Evolutionary conservation across 1,140 invertebrate genomes (phyloP), one percentile per base, ranked within the genome.

Genomic region (Nomia melanderi): DNA sequence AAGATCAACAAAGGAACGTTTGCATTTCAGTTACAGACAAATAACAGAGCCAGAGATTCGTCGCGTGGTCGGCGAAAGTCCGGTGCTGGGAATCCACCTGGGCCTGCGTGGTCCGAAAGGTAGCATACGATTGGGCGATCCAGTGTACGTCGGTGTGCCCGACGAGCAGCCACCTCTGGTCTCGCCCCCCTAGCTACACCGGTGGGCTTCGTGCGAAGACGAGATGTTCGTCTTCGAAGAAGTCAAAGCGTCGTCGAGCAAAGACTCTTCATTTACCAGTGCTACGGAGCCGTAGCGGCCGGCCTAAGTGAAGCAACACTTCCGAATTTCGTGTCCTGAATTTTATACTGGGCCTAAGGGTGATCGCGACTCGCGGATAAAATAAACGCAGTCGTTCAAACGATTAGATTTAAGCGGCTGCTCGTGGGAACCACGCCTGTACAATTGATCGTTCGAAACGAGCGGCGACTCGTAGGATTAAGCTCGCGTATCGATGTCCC

Each of bases 11-110:
- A 36, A 64, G 12, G 29, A 47, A 33, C 23, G 20, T 73, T 29
- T 36, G 20, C 62, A 33, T 80, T 78, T 57, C 50, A 93, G 92
- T 27, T 93, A 93, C 67, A 87, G 92, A 9, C 88, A 89, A 72
- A 84, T 92, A 39, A 81, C 77, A 25, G 89, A 92, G 72, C 84
- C 90, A 0, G 72, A 83, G 36, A 27, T 90, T 9, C 81, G 88
- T n/a, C 63, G 79, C 0, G 27, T 77, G 8, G 76, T 77, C 20
- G 87, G 88, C 0, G 87, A 92, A 23, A 90, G 86, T 83, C 92
- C 92, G 2, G 85, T 91, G 0, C 88, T 93, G 89, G 92, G 92
- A 8, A 87, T 92, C 54, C 90, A 93, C 72, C 71, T 93, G 31
- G 92, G 89, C 8, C n/a, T 93, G 0, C 84, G 84, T 36, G 78